Evolutionary conservation across 2,888 invertebrate genomes (phyloP).

Genomic region (Caenorhabditis afra): DNA sequence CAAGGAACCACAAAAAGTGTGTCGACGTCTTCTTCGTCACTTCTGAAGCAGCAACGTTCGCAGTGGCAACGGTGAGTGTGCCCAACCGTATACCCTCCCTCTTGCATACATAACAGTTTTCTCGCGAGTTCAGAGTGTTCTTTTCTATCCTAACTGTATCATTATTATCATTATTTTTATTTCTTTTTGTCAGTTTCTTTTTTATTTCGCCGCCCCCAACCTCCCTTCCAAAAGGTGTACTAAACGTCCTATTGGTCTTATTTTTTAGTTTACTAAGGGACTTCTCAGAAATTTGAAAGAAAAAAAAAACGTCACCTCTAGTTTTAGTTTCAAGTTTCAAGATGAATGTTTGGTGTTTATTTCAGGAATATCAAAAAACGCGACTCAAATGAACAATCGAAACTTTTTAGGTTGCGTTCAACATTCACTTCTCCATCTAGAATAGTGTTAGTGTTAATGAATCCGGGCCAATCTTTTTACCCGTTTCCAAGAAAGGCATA

Average conservation of each 20-base stretch:
- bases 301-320: too few species aligned
- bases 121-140: conserved; percentile 16
- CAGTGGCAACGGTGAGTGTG: conserved; percentile 77
- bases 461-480: conserved; percentile 13
- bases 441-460: conserved; percentile 66
- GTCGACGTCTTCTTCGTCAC: conserved; percentile 62
- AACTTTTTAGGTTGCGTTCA: conserved; percentile 67
- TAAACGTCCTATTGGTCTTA: not conserved
- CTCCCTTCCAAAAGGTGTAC: too few species aligned
- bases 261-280: not conserved
- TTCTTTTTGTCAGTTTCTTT: conserved; percentile 11
- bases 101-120: not conserved
- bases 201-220: conserved; percentile 2
- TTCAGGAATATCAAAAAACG: conserved; percentile 55
- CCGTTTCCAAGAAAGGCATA: conserved; percentile 13
- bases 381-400: conserved; percentile 55
- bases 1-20: conserved; percentile 69
- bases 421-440: conserved; percentile 67
- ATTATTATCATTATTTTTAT: conserved; percentile 20
- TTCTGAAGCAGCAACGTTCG: conserved; percentile 68
- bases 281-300: not conserved
- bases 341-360: not conserved
- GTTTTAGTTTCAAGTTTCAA: not conserved
- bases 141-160: conserved; percentile 15
- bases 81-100: conserved; percentile 20